Evolutionary conservation across 2,797 vertebrate genomes (phyloP).

Genomic region (Oophaga sylvatica): DNA sequence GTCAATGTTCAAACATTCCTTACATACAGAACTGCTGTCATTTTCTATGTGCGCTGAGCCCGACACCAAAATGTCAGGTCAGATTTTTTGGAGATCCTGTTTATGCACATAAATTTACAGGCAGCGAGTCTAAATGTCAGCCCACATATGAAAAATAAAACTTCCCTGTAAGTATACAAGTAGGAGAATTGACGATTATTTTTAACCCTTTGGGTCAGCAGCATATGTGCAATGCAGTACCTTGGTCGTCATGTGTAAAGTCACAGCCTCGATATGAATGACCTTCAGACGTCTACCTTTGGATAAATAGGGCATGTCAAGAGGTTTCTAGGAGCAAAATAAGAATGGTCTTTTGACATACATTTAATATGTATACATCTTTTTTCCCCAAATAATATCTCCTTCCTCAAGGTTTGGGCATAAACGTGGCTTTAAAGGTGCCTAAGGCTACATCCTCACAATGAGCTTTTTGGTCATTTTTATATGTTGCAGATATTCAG

Average conservation of each 20-base stretch:
- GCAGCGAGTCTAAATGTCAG: background rate
- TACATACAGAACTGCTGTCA: slow-evolving; percentile 25
- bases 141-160: background rate
- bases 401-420: too few species aligned
- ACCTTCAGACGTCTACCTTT: too few species aligned
- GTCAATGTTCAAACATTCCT: slow-evolving; percentile 61
- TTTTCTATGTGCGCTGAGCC: background rate
- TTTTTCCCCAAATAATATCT: too few species aligned
- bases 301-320: too few species aligned
- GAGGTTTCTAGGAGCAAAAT: too few species aligned
- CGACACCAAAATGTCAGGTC: background rate
- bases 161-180: background rate
- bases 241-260: background rate
- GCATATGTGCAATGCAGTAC: background rate
- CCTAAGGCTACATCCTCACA: too few species aligned
- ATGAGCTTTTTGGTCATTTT: too few species aligned
- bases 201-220: background rate
- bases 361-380: too few species aligned
- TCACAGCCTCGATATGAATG: background rate
- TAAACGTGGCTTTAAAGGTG: too few species aligned
- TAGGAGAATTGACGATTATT: too few species aligned
- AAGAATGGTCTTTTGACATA: too few species aligned
- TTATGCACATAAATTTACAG: background rate
- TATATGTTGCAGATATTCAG: too few species aligned
- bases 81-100: background rate